Conservation (phyloP, 2,113 vertebrate genomes). For the Orthonyx spaldingii region DNA sequence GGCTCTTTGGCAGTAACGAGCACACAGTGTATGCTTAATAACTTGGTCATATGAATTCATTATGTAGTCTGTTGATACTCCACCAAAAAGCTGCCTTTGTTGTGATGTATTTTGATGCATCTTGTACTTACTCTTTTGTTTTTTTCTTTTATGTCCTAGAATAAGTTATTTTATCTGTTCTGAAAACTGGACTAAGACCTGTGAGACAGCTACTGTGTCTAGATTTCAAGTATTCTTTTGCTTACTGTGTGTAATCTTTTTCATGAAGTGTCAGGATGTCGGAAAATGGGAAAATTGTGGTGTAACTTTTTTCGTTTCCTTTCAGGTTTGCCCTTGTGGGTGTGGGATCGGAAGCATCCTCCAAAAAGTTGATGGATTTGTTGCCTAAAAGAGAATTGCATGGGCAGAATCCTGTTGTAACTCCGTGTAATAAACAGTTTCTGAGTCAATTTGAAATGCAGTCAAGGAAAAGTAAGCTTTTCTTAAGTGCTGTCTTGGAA, state of each 20-base stretch:
- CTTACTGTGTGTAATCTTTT: not conserved
- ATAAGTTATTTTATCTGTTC: not conserved
- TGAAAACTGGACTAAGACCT: not conserved
- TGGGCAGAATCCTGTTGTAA: constrained; percentile 96
- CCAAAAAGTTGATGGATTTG: constrained; percentile 94
- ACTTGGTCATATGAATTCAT: not conserved
- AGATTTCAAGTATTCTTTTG: not conserved
- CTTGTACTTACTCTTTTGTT: not conserved
- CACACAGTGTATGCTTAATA: not conserved
- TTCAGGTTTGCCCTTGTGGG: constrained; percentile 94
- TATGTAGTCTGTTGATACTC: not conserved
- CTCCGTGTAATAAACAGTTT: constrained; percentile 97
- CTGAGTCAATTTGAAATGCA: constrained; percentile 99
- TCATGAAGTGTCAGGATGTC: not conserved
- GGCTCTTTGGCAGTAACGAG: not conserved
- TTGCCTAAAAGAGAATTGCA: constrained; percentile 96
- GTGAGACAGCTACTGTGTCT: not conserved
- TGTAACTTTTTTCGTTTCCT: not conserved
- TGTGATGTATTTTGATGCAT: not conserved
- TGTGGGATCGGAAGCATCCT: constrained; percentile 94
- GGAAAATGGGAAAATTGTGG: not conserved
- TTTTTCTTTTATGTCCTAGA: not conserved
- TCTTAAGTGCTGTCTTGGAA: not conserved
- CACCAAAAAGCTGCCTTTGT: not conserved
- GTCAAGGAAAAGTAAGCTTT: constrained; percentile 94